Conservation (phyloP, 2,797 vertebrate genomes). For the Crenichthys baileyi region DNA sequence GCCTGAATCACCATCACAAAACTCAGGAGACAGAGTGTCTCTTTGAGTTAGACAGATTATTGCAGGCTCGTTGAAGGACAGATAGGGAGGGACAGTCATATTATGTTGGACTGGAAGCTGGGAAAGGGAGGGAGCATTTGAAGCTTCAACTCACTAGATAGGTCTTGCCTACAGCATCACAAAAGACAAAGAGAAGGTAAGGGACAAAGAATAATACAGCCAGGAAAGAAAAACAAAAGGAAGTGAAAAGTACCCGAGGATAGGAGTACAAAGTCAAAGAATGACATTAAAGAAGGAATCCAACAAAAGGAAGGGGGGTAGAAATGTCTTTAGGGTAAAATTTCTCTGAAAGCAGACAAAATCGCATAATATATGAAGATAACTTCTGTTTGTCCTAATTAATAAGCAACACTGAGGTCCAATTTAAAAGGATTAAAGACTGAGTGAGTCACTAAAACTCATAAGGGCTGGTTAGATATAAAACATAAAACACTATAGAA, state of each 20-base stretch:
- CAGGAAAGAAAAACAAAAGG: not conserved
- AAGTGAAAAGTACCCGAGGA: not conserved
- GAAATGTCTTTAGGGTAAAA: not conserved
- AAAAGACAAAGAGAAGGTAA: conserved; percentile 21
- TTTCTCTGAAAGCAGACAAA: not conserved
- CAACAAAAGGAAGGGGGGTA: conserved; percentile 8
- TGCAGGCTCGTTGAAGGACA: conserved; percentile 45
- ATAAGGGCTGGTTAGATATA: not conserved
- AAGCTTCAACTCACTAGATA: conserved; percentile 17
- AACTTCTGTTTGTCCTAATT: not conserved
- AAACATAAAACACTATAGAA: not conserved
- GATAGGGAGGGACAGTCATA: conserved; percentile 45
- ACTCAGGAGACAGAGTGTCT: conserved; percentile 45
- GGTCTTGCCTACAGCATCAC: conserved; percentile 33
- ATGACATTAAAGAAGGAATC: not conserved
- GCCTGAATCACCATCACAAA: conserved; percentile 47
- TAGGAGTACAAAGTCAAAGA: conserved; percentile 4
- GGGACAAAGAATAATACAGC: conserved; percentile 2
- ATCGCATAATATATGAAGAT: not conserved
- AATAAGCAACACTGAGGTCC: not conserved
- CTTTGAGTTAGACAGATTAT: conserved; percentile 61
- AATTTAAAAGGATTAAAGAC: not conserved
- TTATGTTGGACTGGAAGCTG: conserved; percentile 27
- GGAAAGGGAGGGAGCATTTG: conserved; percentile 23
- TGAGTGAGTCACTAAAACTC: not conserved